Percentiles rank a stretch among this genome's conserved stretches.
Conservation (phyloP, 2,888 invertebrate genomes). For the Folsomia candida region DNA sequence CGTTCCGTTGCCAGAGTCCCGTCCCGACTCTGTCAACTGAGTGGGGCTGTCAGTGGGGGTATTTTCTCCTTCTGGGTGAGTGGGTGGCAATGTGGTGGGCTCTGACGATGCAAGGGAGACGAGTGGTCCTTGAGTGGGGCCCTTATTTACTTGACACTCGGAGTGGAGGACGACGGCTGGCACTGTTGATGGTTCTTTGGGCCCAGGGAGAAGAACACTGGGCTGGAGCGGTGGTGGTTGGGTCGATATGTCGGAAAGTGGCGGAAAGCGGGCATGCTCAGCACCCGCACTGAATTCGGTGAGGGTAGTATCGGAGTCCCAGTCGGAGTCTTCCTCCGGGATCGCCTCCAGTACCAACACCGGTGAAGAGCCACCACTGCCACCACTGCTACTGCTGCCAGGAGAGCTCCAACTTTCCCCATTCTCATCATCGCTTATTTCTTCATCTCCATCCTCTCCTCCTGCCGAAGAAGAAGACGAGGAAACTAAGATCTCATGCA, state of each 20-base stretch:
- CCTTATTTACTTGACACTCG: background rate
- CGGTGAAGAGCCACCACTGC: background rate
- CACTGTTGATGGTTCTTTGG: background rate
- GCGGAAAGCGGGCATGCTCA: background rate
- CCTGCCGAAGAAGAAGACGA: background rate
- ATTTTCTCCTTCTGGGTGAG: background rate
- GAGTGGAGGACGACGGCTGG: background rate
- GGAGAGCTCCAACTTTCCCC: background rate
- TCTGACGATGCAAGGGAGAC: too few relatives aligned
- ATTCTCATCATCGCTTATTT: background rate
- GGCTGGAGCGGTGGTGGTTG: background rate
- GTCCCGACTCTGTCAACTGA: background rate
- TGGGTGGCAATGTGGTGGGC: too few relatives aligned
- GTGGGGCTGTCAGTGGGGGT: background rate
- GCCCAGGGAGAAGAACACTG: background rate
- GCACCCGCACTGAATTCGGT: background rate
- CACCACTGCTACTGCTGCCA: background rate
- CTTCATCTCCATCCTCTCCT: background rate
- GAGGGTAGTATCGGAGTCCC: background rate
- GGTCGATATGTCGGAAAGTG: background rate
- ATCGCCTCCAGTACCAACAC: background rate
- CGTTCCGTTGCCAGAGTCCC: background rate
- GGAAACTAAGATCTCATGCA: background rate
- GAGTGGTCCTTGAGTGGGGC: background rate
- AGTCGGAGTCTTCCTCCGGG: background rate